These are phyloP conservation scores for Argopecten irradians DNA, from an alignment of 1,140 invertebrate genomes.

Conservation along the genomic window DNA sequence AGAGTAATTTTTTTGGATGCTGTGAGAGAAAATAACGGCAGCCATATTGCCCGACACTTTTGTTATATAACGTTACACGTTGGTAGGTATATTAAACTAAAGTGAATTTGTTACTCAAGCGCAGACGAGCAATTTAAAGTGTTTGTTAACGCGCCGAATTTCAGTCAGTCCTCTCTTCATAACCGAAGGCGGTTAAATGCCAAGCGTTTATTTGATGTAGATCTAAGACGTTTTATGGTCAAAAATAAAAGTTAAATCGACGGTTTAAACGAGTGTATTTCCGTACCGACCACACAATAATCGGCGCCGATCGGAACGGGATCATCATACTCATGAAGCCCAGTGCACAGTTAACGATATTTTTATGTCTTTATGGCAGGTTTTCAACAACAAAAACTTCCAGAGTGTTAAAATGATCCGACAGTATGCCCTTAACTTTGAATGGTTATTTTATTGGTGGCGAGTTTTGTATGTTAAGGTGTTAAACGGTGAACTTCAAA, in stretches of 20 bases:
- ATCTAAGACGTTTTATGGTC: conserved; percentile 13
- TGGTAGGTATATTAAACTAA: background rate
- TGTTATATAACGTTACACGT: too few species aligned
- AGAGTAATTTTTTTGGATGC: too few species aligned
- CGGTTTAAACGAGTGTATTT: conserved; percentile 16
- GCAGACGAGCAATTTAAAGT: background rate
- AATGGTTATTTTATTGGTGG: conserved; percentile 8
- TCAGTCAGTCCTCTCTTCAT: background rate
- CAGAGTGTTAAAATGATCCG: conserved; percentile 17
- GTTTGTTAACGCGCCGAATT: background rate
- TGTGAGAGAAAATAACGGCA: too few species aligned
- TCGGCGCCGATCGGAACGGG: background rate
- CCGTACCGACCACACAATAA: background rate
- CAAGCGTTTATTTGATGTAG: conserved; percentile 16
- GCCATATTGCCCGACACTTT: too few species aligned
- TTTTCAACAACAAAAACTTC: conserved; percentile 18
- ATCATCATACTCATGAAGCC: background rate
- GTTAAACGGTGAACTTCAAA: background rate
- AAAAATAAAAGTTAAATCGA: conserved; percentile 6
- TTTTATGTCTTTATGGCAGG: conserved; percentile 9
- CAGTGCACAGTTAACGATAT: conserved; percentile 17
- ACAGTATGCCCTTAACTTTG: conserved; percentile 5
- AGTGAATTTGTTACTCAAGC: background rate
- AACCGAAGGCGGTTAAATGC: background rate
- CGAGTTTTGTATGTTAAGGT: background rate